Percentiles rank a stretch among this genome's conserved stretches.
Evolutionary conservation across 1,140 invertebrate genomes (phyloP).

Genomic region (Scaptomyza hsui): DNA sequence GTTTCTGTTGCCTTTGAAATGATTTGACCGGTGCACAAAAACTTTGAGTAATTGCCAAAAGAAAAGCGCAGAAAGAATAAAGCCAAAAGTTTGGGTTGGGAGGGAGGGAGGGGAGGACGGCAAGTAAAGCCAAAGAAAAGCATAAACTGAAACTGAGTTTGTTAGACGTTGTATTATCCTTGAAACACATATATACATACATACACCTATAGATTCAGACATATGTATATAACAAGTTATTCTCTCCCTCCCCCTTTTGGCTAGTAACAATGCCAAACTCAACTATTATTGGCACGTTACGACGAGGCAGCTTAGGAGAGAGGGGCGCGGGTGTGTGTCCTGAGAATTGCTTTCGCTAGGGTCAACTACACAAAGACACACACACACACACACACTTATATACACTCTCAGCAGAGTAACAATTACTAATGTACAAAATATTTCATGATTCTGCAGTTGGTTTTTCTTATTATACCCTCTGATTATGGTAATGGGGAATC

Average conservation of each 20-base stretch:
- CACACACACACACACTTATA: constrained; percentile 18
- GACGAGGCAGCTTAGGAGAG: constrained; percentile 11
- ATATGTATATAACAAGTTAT: constrained; percentile 56
- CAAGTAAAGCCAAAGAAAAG: constrained; percentile 9
- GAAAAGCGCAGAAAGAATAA: constrained; percentile 22
- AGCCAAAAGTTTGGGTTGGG: background rate
- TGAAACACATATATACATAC: background rate
- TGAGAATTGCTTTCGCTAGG: constrained; percentile 10
- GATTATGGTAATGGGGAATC: no score
- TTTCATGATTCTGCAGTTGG: constrained; percentile 71
- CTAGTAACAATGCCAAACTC: constrained; percentile 65
- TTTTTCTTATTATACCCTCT: constrained; percentile 39
- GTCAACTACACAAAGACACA: constrained; percentile 27
- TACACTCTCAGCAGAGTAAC: constrained; percentile 33
- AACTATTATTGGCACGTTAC: constrained; percentile 71
- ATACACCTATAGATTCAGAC: background rate
- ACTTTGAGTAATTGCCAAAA: constrained; percentile 72
- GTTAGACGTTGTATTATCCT: constrained; percentile 30
- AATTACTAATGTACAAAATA: constrained; percentile 78
- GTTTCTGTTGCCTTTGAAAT: constrained; percentile 23
- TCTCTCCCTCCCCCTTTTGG: constrained; percentile 30
- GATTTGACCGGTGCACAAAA: constrained; percentile 50
- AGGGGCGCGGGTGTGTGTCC: background rate
- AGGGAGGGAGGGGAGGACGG: background rate
- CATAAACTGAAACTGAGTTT: constrained; percentile 40